Evolutionary conservation across 2,113 vertebrate species (phyloP), one percentile per base, ranked within the genome.

Genomic region (Hemiprocne comata): DNA sequence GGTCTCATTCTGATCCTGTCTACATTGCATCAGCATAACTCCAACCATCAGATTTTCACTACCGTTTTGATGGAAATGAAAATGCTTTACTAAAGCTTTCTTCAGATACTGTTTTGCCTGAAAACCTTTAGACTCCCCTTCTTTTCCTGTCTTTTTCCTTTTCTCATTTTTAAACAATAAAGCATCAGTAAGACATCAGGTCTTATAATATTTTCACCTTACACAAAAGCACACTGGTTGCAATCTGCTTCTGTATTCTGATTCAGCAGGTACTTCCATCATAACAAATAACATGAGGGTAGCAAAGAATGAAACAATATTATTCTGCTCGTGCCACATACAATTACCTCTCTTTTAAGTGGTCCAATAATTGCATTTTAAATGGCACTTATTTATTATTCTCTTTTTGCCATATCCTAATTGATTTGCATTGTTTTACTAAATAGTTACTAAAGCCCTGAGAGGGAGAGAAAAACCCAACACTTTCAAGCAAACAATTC

Each of bases 301-400:
- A 66, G 17, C 17, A 92, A 82, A 94, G 65, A 94, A 77, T 25
- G 94, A 75, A 73, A 90, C 6, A 20, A 28, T 67, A 85, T 76
- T 40, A 66, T 76, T 67, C 17, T 77, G 94, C 84, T 87, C 74
- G 72, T 93, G 89, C 65, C 73, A 94, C 38, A 82, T 93, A 70
- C 92, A 97, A 96, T 97, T 95, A 93, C 42, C 82, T 48, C 57
- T 86, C n/a, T 88, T 93, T 93, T 93, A 96, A 97, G 55, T 92
- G 87, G 81, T 80, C 69, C 69, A 78, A 93, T 87, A 96, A 95
- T 70, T 95, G 89, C 74, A 95, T 87, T 94, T 95, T 95, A 94
- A 97, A 93, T 2, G 42, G 58, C 46, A 91, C 44, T 89, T 93
- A 69, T 94, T 92, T 84, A 89, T 95, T 85, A 93, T 76, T 89